Evolutionary conservation across 1,140 invertebrate genomes (phyloP).

Genomic region (Adelges cooleyi): DNA sequence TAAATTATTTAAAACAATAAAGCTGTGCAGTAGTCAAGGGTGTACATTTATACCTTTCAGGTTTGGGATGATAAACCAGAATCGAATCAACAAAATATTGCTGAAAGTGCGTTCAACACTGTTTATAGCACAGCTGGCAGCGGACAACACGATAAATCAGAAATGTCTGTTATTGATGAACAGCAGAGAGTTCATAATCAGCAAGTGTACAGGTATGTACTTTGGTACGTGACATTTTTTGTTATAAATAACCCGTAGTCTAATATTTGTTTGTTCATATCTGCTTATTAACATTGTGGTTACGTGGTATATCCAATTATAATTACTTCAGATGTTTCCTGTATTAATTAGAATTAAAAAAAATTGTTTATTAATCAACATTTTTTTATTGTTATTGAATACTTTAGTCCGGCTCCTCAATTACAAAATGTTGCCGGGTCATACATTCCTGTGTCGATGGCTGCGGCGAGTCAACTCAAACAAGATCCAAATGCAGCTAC

Average conservation of each 20-base stretch:
- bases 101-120: slow-evolving; percentile 18
- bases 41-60: too few relatives aligned
- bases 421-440: slow-evolving; percentile 21
- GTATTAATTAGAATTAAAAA: too few relatives aligned
- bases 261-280: neutral
- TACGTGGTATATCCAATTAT: neutral
- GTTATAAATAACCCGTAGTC: slow-evolving; percentile 19
- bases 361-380: neutral
- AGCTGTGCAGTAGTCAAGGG: too few relatives aligned
- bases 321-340: too few relatives aligned
- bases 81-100: slow-evolving; percentile 17
- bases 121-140: slow-evolving; percentile 15
- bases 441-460: slow-evolving; percentile 22
- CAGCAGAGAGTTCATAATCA: slow-evolving; percentile 26
- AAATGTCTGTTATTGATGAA: slow-evolving; percentile 22
- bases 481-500: slow-evolving; percentile 24
- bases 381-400: too few relatives aligned
- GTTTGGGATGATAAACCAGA: slow-evolving; percentile 24
- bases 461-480: slow-evolving; percentile 17
- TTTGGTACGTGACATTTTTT: slow-evolving; percentile 27
- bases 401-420: slow-evolving; percentile 18
- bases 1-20: too few relatives aligned
- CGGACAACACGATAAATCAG: slow-evolving; percentile 23
- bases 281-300: neutral
- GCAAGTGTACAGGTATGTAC: slow-evolving; percentile 28